A percentile compares a stretch with the other conserved stretches of the same genome.
These are phyloP conservation scores for Eilema griseolum DNA, from an alignment of 2,888 invertebrate species.

Conservation along the genomic window DNA sequence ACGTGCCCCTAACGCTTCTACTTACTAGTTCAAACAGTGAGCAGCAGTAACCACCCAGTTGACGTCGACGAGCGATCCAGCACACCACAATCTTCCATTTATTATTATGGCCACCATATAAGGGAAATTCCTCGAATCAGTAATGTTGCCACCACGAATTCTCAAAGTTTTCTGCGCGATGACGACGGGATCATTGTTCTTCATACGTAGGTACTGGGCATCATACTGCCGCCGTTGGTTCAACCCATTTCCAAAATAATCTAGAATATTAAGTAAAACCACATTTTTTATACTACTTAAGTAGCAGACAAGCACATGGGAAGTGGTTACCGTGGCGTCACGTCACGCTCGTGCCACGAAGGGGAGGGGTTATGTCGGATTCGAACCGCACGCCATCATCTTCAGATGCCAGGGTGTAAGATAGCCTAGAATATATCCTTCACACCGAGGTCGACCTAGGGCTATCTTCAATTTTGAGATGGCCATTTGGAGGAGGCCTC, in stretches of 20 bases:
- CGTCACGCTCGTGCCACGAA: too few species aligned
- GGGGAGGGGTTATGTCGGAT: too few species aligned
- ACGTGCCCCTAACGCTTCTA: slow-evolving; percentile 15
- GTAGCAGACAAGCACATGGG: too few species aligned
- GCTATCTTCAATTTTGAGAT: too few species aligned
- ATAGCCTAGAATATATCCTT: too few species aligned
- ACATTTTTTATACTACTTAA: not conserved
- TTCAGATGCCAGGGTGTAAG: too few species aligned
- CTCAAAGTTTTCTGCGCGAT: slow-evolving; percentile 35
- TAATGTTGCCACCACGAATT: slow-evolving; percentile 66
- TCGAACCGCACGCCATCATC: too few species aligned
- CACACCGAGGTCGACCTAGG: too few species aligned
- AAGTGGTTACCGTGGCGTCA: too few species aligned
- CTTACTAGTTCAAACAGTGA: slow-evolving; percentile 82
- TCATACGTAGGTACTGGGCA: not conserved
- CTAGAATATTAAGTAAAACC: not conserved
- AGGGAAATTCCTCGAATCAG: slow-evolving; percentile 72
- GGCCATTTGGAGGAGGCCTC: too few species aligned
- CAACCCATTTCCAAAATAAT: not conserved
- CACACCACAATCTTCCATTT: slow-evolving; percentile 79
- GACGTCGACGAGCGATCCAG: slow-evolving; percentile 75
- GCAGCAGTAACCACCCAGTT: slow-evolving; percentile 82
- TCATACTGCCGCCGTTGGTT: not conserved
- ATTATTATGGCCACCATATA: slow-evolving; percentile 81
- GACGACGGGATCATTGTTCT: not conserved